Base-by-base conservation (phyloP, 1,140 invertebrate genomes). In the Cydia amplana region DNA sequence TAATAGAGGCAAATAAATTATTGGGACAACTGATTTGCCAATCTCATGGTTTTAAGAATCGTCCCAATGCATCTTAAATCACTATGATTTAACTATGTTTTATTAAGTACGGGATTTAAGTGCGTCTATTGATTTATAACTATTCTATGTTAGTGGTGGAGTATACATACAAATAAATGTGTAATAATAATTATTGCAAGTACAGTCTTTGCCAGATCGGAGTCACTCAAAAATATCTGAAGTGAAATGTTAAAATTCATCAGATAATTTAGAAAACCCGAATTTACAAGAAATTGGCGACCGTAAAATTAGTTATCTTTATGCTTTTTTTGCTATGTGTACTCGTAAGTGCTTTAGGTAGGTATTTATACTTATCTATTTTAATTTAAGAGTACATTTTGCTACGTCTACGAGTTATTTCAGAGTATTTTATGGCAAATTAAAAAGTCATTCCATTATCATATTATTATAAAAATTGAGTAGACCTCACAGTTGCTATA, bases 351-450 rank as follows among this genome's bases (percentile, higher is more conserved):
- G 36, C 9, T 40, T 16, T 49, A 49, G 2, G 4, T 49, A 49
- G 4, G 46, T 16, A 16, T 16, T 16, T 16, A 3, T 16, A 3
- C 16, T 14, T 49, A 16, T 16, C 2, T 16, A 49, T 16, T 49
- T 49, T 16, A 49, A 49, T 55, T 55, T 28, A 16, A 20, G 16
- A 23, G 20, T 20, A 60, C 18, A 60, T 60, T 23, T 60, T 60
- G 55, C 55, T 60, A 60, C 20, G 2, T 60, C 20, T 60, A 60
- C 18, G 7, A 7, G 18, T 60, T 60, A 60, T 23, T 9, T 23
- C 7, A 23, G 55, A 60, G 55, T 60, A 60, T 60, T 60, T 20
- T 60, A 60, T 60, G 55, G 55, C 55, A 60, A 23, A 60, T 20
- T 20, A 23, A 60, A 60, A n/a, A 23, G 20, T n/a, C 1, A 60